A percentile compares a stretch with the other conserved stretches of the same genome.
Conservation (phyloP, 2,113 vertebrate genomes). For the Spea multiplicata region DNA sequence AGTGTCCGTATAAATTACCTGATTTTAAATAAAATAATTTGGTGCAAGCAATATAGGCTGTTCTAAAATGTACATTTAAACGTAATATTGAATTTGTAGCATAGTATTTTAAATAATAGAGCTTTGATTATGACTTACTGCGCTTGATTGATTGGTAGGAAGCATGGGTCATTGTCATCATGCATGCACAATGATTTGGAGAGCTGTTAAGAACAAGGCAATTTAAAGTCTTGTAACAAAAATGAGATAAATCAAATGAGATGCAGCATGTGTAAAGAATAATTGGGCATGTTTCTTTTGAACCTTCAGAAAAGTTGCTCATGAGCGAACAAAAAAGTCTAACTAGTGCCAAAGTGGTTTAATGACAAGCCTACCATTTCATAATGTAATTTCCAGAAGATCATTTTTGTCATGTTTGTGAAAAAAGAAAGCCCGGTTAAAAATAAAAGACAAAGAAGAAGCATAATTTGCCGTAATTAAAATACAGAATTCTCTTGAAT, state of each 20-base stretch:
- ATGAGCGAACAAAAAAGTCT: conserved; percentile 28
- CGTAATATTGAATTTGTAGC: conserved; percentile 27
- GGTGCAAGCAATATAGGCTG: not conserved
- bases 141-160: conserved; percentile 37
- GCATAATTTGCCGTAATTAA: conserved; percentile 12
- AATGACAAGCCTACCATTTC: not conserved
- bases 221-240: conserved; percentile 38
- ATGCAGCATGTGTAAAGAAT: conserved; percentile 41
- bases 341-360: conserved; percentile 19
- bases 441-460: not conserved
- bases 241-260: conserved; percentile 40
- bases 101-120: conserved; percentile 36
- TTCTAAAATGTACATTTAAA: conserved; percentile 13
- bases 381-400: not conserved
- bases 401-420: conserved; percentile 8
- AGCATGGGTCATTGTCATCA: conserved; percentile 43
- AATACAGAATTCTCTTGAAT: not conserved
- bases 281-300: conserved; percentile 38
- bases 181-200: conserved; percentile 32
- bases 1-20: not conserved
- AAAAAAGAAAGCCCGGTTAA: not conserved
- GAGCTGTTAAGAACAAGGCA: conserved; percentile 31
- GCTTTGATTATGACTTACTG: conserved; percentile 25
- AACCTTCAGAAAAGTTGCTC: conserved; percentile 37
- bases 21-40: conserved; percentile 18